Evolutionary conservation across 2,113 vertebrate genomes (phyloP).

Genomic region (Machaerirhynchus nigripectus): DNA sequence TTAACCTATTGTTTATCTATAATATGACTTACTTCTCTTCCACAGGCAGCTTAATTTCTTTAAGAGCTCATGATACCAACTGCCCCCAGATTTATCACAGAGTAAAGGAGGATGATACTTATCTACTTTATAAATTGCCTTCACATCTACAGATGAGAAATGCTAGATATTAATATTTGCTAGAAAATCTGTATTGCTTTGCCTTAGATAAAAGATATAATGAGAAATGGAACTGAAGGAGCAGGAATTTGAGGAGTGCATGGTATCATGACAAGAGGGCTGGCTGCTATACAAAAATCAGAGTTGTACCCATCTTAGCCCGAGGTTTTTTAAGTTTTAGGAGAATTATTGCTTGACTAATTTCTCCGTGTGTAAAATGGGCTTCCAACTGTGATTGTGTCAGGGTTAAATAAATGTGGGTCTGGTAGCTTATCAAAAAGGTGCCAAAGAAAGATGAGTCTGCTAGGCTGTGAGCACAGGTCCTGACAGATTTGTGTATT

Average conservation of each 20-base stretch:
- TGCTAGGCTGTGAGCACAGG: not conserved
- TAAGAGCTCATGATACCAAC: not conserved
- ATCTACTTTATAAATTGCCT: not conserved
- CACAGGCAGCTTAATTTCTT: not conserved
- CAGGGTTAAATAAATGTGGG: constrained; percentile 40
- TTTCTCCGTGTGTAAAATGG: constrained; percentile 24
- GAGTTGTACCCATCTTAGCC: not conserved
- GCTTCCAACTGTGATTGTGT: not conserved
- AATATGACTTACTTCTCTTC: not conserved
- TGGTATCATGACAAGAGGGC: not conserved
- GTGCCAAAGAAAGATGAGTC: constrained; percentile 3
- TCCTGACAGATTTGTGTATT: constrained; percentile 16
- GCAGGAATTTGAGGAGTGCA: not conserved
- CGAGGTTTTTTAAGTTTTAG: not conserved
- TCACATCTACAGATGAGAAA: not conserved
- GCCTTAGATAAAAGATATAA: not conserved
- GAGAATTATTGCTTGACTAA: constrained; percentile 37
- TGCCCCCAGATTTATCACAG: not conserved
- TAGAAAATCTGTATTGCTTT: not conserved
- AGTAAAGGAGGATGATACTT: not conserved
- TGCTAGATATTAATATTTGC: not conserved
- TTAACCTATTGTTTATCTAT: not conserved
- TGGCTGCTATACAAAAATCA: not conserved
- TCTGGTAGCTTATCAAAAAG: constrained; percentile 23
- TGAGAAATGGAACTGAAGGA: not conserved